Base-by-base conservation (phyloP, 2,888 invertebrate species). In the Metacarcinus magister region DNA sequence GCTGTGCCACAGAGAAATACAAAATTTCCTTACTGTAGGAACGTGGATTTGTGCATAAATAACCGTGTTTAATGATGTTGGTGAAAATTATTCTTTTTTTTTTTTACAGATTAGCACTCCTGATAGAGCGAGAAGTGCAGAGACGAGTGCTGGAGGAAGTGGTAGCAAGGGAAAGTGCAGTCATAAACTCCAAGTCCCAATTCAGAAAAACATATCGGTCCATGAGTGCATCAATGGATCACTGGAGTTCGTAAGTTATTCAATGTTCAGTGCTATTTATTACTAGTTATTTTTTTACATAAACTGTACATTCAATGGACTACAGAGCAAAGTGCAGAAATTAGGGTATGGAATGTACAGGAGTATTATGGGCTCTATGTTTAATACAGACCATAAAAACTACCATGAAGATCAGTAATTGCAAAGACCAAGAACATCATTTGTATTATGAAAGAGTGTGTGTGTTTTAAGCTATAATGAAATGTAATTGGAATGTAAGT, bases 121-220 rank as follows among this genome's bases (percentile, higher is more conserved):
- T 96, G 7, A 96, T 96, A 87, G 96, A 96, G 43, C 96, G 96
- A n/a, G 96, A 96, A 87, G 96, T 96, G n/a, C 96, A 96, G 92
- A 89, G 96, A 54, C 96, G 96, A 28, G 96, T 96, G 39, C 44
- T 96, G 10, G 96, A 96, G 43, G 96, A 96, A 91, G 96, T 96
- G 44, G 96, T 96, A 23, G 96, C 96, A 28, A 60, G 96, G 43
- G 96, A 96, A 67, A 96, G 82, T 92, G 92, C 94, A n/a, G 82
- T 89, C 23, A 43, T 96, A n/a, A 92, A 54, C 44, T 87, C 96
- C 19, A 94, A 94, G n/a, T 28, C 94, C 4, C 94, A 75, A 43
- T 28, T 75, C 43, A 91, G 96, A n/a, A 89, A 92, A 60, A 92
- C 92, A 23, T 96, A 94, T 46, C 92, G 96, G 7, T 96, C 96